Conservation (phyloP, 2,113 vertebrate genomes). For the Castor canadensis region DNA sequence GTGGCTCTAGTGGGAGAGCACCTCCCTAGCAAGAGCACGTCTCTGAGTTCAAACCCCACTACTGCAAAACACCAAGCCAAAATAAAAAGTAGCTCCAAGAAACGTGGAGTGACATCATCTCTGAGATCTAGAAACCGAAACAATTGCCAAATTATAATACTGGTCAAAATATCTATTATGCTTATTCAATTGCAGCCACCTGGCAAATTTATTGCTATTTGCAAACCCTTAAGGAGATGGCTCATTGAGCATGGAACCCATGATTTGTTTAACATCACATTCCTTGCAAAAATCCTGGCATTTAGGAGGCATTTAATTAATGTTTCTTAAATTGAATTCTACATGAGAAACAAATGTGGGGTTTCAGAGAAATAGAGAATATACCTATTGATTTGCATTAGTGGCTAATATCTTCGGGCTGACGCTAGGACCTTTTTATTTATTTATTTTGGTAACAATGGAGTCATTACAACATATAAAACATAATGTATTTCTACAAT, state of each 20-base stretch:
- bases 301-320: slow-evolving; percentile 28
- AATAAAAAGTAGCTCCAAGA: not conserved
- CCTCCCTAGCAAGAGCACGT: too few relatives aligned
- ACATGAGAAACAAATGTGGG: slow-evolving; percentile 15
- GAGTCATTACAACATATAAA: not conserved
- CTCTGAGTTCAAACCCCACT: too few relatives aligned
- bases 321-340: slow-evolving; percentile 35
- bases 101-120: not conserved
- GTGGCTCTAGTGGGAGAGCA: too few relatives aligned
- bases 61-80: too few relatives aligned
- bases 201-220: slow-evolving; percentile 3
- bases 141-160: not conserved
- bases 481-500: not conserved
- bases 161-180: not conserved
- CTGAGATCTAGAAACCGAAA: slow-evolving; percentile 29
- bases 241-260: not conserved
- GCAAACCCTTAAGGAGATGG: not conserved
- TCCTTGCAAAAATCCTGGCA: slow-evolving; percentile 2
- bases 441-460: not conserved
- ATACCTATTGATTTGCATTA: slow-evolving; percentile 4
- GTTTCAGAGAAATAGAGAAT: slow-evolving; percentile 13
- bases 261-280: not conserved
- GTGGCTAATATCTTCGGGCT: slow-evolving; percentile 16
- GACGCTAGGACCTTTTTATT: not conserved
- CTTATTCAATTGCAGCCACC: not conserved